Evolutionary conservation across 1,140 invertebrate species (phyloP).

Genomic region (Bathynomus jamesi): DNA sequence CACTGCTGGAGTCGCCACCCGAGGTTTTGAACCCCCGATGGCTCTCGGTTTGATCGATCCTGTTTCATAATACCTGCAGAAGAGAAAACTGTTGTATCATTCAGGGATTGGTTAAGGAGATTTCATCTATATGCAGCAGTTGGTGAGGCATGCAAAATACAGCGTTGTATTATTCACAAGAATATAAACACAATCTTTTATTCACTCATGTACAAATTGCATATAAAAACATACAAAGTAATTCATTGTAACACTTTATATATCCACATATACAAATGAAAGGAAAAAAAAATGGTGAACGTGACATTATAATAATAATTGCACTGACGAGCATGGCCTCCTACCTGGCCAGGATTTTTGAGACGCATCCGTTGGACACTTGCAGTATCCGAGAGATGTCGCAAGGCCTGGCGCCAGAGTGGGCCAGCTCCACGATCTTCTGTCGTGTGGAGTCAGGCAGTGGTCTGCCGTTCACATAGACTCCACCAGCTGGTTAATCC

Average conservation of each 20-base stretch:
- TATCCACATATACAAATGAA: neutral
- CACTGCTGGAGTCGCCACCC: conserved; percentile 82
- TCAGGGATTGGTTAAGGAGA: too few relatives aligned
- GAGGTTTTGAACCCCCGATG: conserved; percentile 84
- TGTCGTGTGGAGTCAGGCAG: conserved; percentile 53
- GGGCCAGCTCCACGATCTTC: conserved; percentile 88
- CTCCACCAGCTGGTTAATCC: conserved; percentile 55
- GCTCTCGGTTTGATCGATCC: conserved; percentile 85
- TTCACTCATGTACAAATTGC: too few relatives aligned
- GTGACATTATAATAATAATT: neutral
- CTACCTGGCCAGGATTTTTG: conserved; percentile 74
- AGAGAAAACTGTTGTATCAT: too few relatives aligned
- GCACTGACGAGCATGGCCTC: neutral
- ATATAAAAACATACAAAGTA: too few relatives aligned
- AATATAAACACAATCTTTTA: too few relatives aligned
- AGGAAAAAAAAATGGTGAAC: neutral
- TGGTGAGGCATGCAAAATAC: too few relatives aligned
- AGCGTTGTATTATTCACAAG: too few relatives aligned
- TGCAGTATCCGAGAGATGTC: conserved; percentile 88
- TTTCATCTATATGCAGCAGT: too few relatives aligned
- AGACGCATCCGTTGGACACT: conserved; percentile 84
- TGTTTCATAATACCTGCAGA: conserved; percentile 84
- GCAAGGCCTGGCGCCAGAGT: conserved; percentile 85
- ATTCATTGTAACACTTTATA: too few relatives aligned
- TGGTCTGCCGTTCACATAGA: conserved; percentile 56